Base-by-base conservation (phyloP, 2,888 invertebrate species). In the Pterobdella sp. region DNA sequence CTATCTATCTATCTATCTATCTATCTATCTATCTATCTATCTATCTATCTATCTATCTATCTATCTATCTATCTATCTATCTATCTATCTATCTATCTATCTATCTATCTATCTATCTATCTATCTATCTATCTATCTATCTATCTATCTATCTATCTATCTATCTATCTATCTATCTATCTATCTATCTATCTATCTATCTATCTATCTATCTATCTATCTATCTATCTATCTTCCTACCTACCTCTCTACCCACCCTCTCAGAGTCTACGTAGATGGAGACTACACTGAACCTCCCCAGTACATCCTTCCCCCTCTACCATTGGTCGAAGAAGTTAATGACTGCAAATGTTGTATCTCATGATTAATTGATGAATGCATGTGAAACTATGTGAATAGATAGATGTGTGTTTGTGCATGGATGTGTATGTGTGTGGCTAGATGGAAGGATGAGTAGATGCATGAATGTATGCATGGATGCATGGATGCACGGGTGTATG, bases 281-380 rank as follows among this genome's bases (percentile, higher is more conserved):
- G 78, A 78, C 63, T 78, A 75, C 74, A 60, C 63, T 14, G 78
- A 78, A 66, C 78, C 78, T 18, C 74, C 77, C 3, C 68, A 71
- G 1, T 68, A 72, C 32, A 65, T 70, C 56, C 74, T 78, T 22
- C 78, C 78, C 7, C 75, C 76, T 7, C 29, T 75, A 7, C 77
- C 78, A 29, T 68, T 69, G 65, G 78, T 78, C 34, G 78, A 78
- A 68, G 78, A 78, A 56, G 71, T 77, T 32, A 78, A 78, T 52
- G 78, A 78, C 75, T 78, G 78, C 52, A 60, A 74, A 26, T 78
- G 78, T 68, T 60, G 42, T n/a, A 60, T 76, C 37, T 75, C 74
- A 72, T 76, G 63, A 75, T 32, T n/a, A 26, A 14, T 37, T n/a
- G n/a, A 68, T 37, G 68, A 26, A 67, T 34, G 37, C 29, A 29